These are phyloP conservation scores for Bruchidius siliquastri DNA, from an alignment of 2,888 invertebrate species.

Conservation along the genomic window DNA sequence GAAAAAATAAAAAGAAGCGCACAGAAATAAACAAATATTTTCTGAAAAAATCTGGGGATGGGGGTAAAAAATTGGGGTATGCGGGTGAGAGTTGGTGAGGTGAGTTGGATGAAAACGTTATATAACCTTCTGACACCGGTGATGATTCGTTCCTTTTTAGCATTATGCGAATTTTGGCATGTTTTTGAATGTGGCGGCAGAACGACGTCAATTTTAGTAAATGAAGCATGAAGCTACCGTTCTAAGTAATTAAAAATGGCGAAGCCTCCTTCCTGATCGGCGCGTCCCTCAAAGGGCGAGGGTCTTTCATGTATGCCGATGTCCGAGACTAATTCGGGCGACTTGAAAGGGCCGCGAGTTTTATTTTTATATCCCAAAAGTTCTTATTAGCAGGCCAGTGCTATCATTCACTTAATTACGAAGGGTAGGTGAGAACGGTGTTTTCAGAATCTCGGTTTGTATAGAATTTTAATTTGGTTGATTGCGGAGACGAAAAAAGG, in stretches of 20 bases:
- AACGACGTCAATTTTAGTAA: background rate
- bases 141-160: too few species aligned
- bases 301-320: background rate
- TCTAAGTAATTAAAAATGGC: background rate
- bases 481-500: background rate
- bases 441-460: background rate
- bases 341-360: background rate
- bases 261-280: background rate
- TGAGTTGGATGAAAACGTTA: too few species aligned
- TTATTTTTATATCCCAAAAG: background rate
- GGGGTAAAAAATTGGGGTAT: too few species aligned
- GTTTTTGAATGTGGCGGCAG: too few species aligned
- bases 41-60: too few species aligned
- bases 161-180: too few species aligned
- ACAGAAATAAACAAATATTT: too few species aligned
- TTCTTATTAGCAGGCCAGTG: background rate
- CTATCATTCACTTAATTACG: background rate
- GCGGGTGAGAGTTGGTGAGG: too few species aligned
- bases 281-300: background rate
- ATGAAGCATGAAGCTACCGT: background rate
- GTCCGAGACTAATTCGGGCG: background rate
- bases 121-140: too few species aligned
- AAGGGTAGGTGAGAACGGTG: background rate
- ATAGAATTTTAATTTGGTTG: background rate
- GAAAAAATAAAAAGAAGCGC: too few species aligned